A percentile compares a stretch with the other conserved stretches of the same genome.
These are phyloP conservation scores for Lordiphosa mommai DNA, from an alignment of 1,140 invertebrate genomes.

Conservation along the genomic window DNA sequence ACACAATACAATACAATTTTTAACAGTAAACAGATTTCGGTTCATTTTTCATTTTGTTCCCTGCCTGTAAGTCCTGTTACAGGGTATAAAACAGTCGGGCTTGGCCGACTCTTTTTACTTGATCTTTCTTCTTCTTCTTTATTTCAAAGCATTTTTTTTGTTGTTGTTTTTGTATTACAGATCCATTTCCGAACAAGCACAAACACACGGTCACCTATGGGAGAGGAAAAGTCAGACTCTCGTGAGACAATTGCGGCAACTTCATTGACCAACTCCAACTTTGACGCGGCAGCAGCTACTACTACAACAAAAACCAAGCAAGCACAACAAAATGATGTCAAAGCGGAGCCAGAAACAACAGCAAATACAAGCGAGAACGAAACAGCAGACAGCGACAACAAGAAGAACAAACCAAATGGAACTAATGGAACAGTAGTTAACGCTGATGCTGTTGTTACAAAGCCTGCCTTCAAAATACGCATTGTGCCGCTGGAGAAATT, in stretches of 20 bases:
- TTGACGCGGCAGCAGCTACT: constrained; percentile 1
- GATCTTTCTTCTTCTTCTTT: too few relatives aligned
- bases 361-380: neutral
- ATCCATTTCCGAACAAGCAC: constrained; percentile 11
- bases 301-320: neutral
- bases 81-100: constrained; percentile 5
- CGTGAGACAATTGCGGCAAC: constrained; percentile 60
- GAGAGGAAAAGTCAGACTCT: constrained; percentile 57
- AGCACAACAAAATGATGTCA: neutral
- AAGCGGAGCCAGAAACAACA: neutral
- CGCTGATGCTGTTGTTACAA: constrained; percentile 9
- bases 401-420: constrained; percentile 3
- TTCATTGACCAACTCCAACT: constrained; percentile 37
- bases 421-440: constrained; percentile 6
- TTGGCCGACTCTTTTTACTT: constrained; percentile 5
- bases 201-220: constrained; percentile 60
- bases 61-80: too few relatives aligned
- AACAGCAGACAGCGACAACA: neutral
- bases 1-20: too few relatives aligned
- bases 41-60: too few relatives aligned
- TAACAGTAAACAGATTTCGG: too few relatives aligned
- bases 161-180: constrained; percentile 13
- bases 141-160: too few relatives aligned
- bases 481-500: constrained; percentile 70
- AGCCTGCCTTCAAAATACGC: constrained; percentile 58